Evolutionary conservation across 2,888 invertebrate species (phyloP).

Genomic region (Tiphia femorata): DNA sequence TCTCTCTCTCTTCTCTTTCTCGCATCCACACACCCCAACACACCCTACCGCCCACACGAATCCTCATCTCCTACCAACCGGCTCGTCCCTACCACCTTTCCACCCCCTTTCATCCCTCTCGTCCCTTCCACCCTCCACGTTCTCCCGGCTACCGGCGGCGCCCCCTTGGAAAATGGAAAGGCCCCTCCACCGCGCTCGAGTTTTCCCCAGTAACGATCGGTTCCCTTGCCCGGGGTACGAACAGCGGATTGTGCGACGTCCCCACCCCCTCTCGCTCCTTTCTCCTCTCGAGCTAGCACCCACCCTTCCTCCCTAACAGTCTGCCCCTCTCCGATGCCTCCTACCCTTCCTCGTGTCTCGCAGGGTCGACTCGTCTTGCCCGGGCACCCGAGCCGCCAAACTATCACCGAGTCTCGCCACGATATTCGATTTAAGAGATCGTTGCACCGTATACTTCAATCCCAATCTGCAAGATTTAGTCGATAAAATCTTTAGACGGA

Average conservation of each 20-base stretch:
- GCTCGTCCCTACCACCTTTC: constrained; percentile 19
- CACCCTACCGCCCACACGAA: background rate
- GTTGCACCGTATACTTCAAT: too few species aligned
- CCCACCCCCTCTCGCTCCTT: constrained; percentile 9
- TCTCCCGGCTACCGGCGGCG: constrained; percentile 33
- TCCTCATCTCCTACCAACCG: constrained; percentile 23
- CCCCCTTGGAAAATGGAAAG: constrained; percentile 51
- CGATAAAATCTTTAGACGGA: too few species aligned
- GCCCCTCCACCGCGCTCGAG: constrained; percentile 45
- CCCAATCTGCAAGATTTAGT: too few species aligned
- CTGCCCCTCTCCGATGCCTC: background rate
- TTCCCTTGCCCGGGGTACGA: constrained; percentile 63
- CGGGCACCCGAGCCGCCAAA: too few species aligned
- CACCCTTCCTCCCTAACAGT: constrained; percentile 16
- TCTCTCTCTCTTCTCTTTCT: background rate
- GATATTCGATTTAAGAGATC: too few species aligned
- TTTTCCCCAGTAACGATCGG: constrained; percentile 63
- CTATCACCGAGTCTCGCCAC: too few species aligned
- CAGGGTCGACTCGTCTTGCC: too few species aligned
- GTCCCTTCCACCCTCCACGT: constrained; percentile 5
- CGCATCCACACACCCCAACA: background rate
- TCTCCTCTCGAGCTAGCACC: constrained; percentile 10
- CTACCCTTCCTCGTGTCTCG: constrained; percentile 4
- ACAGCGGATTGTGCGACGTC: constrained; percentile 42
- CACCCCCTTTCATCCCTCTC: background rate